Conservation (phyloP, 2,888 invertebrate species). For the Monoplex corrugatus region DNA sequence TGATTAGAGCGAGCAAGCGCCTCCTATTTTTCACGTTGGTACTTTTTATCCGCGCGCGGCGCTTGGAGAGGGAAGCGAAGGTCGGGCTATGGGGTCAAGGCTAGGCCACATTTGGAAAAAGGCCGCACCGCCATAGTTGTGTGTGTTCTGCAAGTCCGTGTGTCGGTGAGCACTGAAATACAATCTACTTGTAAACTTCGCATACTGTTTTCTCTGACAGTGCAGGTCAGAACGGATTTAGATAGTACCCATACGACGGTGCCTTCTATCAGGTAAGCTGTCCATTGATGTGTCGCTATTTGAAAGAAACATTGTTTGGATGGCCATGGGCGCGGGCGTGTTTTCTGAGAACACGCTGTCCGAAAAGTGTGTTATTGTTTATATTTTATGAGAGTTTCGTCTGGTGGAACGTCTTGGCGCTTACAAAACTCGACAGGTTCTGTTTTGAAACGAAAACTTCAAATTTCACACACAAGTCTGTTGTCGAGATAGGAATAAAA, state of each 20-base stretch:
- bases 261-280: background rate
- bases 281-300: background rate
- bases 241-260: background rate
- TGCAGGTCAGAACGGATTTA: background rate
- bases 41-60: constrained; percentile 5
- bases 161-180: constrained; percentile 9
- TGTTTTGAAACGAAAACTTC: too few species aligned
- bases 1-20: constrained; percentile 6
- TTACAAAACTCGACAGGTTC: too few species aligned
- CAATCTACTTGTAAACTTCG: background rate
- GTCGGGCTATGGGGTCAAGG: constrained; percentile 30
- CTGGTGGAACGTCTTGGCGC: too few species aligned
- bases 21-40: constrained; percentile 3
- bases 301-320: background rate
- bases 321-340: background rate
- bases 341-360: background rate
- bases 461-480: too few species aligned
- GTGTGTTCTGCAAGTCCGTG: background rate
- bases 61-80: constrained; percentile 10
- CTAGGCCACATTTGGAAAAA: constrained; percentile 32
- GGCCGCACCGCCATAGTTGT: constrained; percentile 32
- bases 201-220: background rate
- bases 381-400: too few species aligned
- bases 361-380: background rate
- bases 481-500: too few species aligned